These are phyloP conservation scores for Amphiduros pacificus DNA, from an alignment of 2,888 invertebrate genomes.

Conservation along the genomic window DNA sequence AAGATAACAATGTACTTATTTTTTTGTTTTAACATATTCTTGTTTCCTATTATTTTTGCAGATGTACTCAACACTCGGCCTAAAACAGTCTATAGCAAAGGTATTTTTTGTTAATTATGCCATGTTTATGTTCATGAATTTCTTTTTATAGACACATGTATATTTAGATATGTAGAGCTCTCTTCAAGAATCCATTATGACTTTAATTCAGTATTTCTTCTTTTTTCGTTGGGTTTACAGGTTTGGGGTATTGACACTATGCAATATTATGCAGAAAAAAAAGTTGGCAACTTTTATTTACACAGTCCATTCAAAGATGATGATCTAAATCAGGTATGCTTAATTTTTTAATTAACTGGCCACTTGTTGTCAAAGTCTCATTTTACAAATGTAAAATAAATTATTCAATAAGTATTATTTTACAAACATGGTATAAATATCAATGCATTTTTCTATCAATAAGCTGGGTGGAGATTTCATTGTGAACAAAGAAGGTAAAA, in stretches of 20 bases:
- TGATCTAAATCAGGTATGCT: not conserved
- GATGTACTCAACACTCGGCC: not conserved
- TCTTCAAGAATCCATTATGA: not conserved
- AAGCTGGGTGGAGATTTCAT: constrained; percentile 2
- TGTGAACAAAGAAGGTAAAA: not conserved
- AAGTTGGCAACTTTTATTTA: not conserved
- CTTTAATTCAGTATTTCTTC: constrained; percentile 6
- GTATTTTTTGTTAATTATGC: no score
- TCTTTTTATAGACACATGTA: no score
- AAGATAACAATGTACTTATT: no score
- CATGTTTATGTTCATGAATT: no score
- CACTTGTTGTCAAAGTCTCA: no score
- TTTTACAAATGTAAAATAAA: no score
- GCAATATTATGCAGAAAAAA: not conserved
- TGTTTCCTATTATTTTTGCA: not conserved
- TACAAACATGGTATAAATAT: no score
- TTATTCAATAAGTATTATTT: no score
- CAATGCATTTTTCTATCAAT: not conserved
- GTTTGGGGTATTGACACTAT: not conserved
- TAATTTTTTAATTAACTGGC: no score
- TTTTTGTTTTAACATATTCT: not conserved
- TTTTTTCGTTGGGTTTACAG: not conserved
- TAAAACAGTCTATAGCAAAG: not conserved
- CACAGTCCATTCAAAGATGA: not conserved
- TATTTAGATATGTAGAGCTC: not conserved